Percentiles rank a stretch among this genome's conserved stretches.
These are phyloP conservation scores for Anomalospiza imberbis DNA, from an alignment of 2,797 vertebrate species.

Conservation along the genomic window DNA sequence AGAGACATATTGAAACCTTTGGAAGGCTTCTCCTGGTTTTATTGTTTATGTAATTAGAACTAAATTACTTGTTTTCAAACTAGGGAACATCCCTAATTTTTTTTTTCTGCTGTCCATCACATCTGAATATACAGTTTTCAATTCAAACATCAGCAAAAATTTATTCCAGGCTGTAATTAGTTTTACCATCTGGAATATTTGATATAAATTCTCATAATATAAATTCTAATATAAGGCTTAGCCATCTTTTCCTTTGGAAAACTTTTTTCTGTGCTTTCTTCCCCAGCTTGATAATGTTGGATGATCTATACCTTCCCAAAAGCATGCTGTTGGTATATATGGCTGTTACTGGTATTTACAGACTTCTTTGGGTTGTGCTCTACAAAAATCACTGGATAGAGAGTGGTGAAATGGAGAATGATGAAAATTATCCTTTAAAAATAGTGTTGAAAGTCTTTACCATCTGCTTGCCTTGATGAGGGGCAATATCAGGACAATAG, in stretches of 20 bases:
- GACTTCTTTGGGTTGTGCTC: not conserved
- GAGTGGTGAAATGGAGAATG: not conserved
- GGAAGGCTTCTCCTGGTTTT: not conserved
- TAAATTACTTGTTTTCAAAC: not conserved
- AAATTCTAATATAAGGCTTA: not conserved
- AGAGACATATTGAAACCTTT: not conserved
- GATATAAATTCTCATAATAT: not conserved
- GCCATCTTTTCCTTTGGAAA: not conserved
- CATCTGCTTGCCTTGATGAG: not conserved
- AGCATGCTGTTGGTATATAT: not conserved
- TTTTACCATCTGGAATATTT: not conserved
- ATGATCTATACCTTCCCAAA: not conserved
- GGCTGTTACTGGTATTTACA: not conserved
- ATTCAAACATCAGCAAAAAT: not conserved
- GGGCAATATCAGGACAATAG: not conserved
- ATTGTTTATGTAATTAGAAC: not conserved
- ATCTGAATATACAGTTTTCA: not conserved
- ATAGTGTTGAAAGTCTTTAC: not conserved
- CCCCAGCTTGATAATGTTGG: not conserved
- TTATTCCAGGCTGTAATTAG: not conserved
- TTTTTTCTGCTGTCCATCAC: not conserved
- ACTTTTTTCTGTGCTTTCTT: not conserved
- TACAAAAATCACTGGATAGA: not conserved
- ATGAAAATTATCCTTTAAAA: not conserved
- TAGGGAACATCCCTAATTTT: accelerated